Conservation (phyloP, 30 jellyfish, hydroid and myxozoan species). For the Chrysaora quinquecirrha region DNA sequence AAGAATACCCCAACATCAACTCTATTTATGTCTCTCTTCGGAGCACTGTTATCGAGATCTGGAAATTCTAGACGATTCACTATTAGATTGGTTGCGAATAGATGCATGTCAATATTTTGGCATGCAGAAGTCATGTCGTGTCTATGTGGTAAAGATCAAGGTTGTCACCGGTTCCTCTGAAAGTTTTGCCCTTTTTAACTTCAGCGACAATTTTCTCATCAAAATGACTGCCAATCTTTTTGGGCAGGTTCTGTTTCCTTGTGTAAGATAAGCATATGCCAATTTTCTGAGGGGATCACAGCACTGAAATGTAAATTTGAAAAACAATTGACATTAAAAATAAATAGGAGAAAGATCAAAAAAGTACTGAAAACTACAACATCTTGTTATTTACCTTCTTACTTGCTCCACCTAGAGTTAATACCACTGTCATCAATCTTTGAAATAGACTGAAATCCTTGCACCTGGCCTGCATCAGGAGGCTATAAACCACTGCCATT, state of each 20-base stretch:
- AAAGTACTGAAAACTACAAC: too few relatives aligned
- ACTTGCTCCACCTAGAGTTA: not conserved
- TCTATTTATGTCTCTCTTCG: not conserved
- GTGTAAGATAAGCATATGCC: not conserved
- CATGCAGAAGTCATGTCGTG: not conserved
- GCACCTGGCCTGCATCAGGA: not conserved
- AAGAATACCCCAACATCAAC: not conserved
- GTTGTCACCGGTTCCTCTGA: not conserved
- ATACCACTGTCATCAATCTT: not conserved
- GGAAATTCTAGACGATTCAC: not conserved
- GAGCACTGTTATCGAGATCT: not conserved
- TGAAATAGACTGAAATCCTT: not conserved
- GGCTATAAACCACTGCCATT: not conserved
- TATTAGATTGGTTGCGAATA: not conserved
- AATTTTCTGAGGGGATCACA: not conserved
- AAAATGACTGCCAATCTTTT: not conserved
- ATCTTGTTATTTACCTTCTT: not conserved
- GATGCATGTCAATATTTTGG: not conserved
- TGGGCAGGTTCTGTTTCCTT: not conserved
- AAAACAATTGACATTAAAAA: too few relatives aligned
- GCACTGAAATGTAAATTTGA: not conserved
- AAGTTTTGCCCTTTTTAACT: not conserved
- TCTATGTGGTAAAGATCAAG: not conserved
- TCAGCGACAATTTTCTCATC: not conserved
- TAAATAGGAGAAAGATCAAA: too few relatives aligned